Percentiles rank a stretch among this genome's conserved stretches.
Evolutionary conservation across 2,113 vertebrate genomes (phyloP).

Genomic region (Nyctibius bracteatus): DNA sequence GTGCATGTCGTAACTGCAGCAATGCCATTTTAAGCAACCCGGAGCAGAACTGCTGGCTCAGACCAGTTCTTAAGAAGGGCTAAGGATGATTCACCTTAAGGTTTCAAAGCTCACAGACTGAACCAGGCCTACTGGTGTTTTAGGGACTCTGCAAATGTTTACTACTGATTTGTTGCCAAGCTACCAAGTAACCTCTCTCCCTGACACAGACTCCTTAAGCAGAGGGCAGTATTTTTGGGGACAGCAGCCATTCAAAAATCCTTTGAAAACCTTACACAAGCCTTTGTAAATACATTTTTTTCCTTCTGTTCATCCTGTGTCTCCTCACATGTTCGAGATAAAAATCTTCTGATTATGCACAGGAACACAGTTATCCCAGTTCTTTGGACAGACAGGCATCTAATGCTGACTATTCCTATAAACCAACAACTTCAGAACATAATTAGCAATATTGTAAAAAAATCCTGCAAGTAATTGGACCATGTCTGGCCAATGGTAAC

Average conservation of each 20-base stretch:
- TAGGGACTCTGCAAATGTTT: neutral
- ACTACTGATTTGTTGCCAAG: neutral
- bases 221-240: neutral
- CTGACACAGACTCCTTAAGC: neutral
- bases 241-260: neutral
- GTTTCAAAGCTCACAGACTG: neutral
- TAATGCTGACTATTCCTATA: neutral
- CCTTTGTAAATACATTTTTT: neutral
- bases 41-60: neutral
- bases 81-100: fast-evolving
- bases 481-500: neutral
- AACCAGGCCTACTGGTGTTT: neutral
- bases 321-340: neutral
- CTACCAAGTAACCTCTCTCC: neutral
- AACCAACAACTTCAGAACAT: neutral
- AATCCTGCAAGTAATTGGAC: neutral
- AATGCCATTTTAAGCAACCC: neutral
- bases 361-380: neutral
- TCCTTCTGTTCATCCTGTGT: neutral
- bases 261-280: neutral
- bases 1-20: neutral
- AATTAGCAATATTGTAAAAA: neutral
- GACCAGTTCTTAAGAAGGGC: neutral
- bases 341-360: neutral
- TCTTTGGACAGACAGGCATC: neutral